Conservation (phyloP, 2,797 vertebrate genomes). For the Lithobates sylvaticus region DNA sequence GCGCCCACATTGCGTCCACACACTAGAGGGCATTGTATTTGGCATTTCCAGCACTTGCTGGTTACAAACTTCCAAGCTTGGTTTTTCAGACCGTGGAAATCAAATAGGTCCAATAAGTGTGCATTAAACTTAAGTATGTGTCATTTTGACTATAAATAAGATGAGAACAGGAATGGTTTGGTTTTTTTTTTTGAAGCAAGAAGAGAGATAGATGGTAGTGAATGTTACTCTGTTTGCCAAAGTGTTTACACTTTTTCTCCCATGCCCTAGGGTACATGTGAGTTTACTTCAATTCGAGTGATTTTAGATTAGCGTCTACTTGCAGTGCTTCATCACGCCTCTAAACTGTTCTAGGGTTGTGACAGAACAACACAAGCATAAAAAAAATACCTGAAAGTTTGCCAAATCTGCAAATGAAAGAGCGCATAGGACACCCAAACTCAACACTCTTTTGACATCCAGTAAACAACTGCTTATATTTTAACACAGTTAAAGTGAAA, state of each 20-base stretch:
- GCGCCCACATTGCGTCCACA: no score
- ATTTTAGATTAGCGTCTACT: conserved; percentile 37
- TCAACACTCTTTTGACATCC: neutral
- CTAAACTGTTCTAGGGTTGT: conserved; percentile 44
- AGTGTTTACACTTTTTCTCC: conserved; percentile 26
- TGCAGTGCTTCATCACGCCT: conserved; percentile 27
- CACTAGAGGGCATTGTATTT: no score
- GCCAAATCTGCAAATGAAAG: conserved; percentile 3
- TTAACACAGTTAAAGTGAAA: no score
- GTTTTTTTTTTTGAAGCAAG: neutral
- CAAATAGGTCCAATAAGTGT: no score
- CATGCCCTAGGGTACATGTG: conserved; percentile 3
- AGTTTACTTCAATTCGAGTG: conserved; percentile 35
- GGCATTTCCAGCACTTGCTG: no score
- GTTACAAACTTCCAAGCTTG: no score
- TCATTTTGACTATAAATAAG: no score
- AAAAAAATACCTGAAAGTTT: conserved; percentile 15
- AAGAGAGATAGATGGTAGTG: neutral
- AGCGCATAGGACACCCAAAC: neutral
- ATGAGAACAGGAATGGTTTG: no score
- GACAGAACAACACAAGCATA: conserved; percentile 34
- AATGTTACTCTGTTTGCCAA: neutral
- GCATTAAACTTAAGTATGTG: no score
- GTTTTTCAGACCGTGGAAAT: no score
- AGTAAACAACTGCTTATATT: no score